These are phyloP conservation scores for Lasioglossum baleicum DNA, from an alignment of 1,140 invertebrate species.

Conservation along the genomic window DNA sequence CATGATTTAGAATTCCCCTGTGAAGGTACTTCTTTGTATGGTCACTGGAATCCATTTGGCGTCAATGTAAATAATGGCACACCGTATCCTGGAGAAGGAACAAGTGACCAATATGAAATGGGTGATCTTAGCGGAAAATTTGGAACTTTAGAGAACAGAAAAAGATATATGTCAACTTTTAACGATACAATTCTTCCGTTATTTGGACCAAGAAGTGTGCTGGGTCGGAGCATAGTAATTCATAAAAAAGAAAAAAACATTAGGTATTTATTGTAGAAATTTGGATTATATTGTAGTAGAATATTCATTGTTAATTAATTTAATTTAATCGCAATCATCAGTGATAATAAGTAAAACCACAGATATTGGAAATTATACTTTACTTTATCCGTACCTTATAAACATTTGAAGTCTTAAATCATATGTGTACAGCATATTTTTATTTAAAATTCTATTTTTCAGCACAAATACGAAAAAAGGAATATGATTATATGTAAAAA, in stretches of 20 bases:
- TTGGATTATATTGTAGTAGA: too few relatives aligned
- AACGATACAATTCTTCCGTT: conserved; percentile 93
- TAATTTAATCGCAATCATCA: too few relatives aligned
- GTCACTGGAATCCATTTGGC: conserved; percentile 90
- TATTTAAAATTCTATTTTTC: too few relatives aligned
- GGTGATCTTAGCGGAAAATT: conserved; percentile 96
- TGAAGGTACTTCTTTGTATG: conserved; percentile 88
- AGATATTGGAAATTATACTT: too few relatives aligned
- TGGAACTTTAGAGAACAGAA: conserved; percentile 84
- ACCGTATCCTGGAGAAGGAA: conserved; percentile 84
- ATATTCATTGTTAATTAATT: too few relatives aligned
- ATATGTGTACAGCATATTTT: too few relatives aligned
- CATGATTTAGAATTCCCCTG: conserved; percentile 93
- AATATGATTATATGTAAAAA: too few relatives aligned
- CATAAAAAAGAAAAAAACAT: conserved; percentile 85
- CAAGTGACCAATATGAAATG: conserved; percentile 92
- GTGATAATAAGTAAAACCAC: too few relatives aligned
- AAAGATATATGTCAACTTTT: conserved; percentile 82
- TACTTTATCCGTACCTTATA: too few relatives aligned
- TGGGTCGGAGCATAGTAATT: conserved; percentile 94
- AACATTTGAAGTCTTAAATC: too few relatives aligned
- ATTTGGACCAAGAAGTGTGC: conserved; percentile 90
- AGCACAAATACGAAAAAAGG: too few relatives aligned
- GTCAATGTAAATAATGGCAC: conserved; percentile 81
- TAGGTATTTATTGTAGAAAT: conserved; percentile 66